phyloP scores from a whole-genome alignment of 2,797 vertebrate species.

The Clarias platycephalus region DNA sequence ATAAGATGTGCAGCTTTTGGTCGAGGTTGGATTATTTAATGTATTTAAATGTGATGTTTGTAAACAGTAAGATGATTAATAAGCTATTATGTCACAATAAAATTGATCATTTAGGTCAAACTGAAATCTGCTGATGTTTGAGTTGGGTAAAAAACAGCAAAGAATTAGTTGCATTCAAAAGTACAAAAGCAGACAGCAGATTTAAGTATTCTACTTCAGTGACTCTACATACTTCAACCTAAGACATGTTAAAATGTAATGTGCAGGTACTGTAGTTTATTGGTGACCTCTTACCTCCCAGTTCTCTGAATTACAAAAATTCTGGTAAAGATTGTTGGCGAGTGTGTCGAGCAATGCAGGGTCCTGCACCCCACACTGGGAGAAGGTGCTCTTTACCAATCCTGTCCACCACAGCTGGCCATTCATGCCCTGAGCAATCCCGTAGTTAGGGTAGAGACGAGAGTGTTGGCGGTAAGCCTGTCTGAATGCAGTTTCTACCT shows the following conservation, averaged over 20 bases:
- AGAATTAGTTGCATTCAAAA: not conserved
- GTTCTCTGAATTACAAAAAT: constrained; percentile 75
- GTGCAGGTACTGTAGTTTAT: not conserved
- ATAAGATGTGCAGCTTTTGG: not conserved
- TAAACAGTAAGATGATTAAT: not conserved
- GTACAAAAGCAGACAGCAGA: not conserved
- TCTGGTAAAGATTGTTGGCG: constrained; percentile 80
- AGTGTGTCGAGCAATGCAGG: constrained; percentile 65
- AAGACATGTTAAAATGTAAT: not conserved
- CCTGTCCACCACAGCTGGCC: constrained; percentile 85
- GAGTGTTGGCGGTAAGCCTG: constrained; percentile 71
- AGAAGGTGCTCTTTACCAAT: constrained; percentile 81
- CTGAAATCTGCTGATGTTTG: not conserved
- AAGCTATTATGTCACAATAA: not conserved
- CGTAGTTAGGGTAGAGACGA: constrained; percentile 84
- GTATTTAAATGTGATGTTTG: not conserved
- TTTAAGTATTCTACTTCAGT: no score
- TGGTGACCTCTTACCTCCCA: constrained; percentile 79
- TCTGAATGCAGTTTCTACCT: constrained; percentile 74
- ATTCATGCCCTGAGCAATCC: constrained; percentile 75
- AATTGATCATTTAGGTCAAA: not conserved
- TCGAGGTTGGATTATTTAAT: not conserved
- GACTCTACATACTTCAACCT: no score
- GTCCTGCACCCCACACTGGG: constrained; percentile 73
- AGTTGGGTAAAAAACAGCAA: not conserved